Conservation (phyloP, 2,113 vertebrate species). For the Seriola quinqueradiata region DNA sequence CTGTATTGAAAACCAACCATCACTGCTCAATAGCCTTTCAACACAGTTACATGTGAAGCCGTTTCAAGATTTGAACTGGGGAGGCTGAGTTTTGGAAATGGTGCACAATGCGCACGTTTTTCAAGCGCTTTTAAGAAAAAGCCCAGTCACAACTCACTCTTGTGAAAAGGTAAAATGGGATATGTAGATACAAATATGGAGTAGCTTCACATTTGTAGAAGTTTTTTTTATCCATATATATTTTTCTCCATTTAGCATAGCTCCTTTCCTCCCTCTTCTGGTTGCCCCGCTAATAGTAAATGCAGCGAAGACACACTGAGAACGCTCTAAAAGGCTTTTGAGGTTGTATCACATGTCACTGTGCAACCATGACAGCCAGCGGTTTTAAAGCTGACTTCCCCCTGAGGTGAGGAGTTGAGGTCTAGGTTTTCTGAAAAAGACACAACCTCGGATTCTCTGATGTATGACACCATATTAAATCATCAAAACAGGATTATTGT, state of each 20-base stretch:
- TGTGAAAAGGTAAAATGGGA: slow-evolving; percentile 28
- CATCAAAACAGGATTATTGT: background rate
- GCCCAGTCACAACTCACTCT: background rate
- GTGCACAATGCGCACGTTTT: background rate
- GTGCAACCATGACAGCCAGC: slow-evolving; percentile 50
- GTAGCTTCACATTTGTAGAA: slow-evolving; percentile 15
- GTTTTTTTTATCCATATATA: slow-evolving; percentile 1
- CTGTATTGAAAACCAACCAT: slow-evolving; percentile 57
- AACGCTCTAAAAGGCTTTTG: slow-evolving; percentile 60
- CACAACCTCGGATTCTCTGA: slow-evolving; percentile 23
- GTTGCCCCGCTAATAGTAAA: slow-evolving; percentile 39
- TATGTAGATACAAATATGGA: slow-evolving; percentile 27
- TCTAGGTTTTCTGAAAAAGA: slow-evolving; percentile 33
- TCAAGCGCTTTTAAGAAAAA: slow-evolving; percentile 16
- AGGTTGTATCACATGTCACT: slow-evolving; percentile 59
- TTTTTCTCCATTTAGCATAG: slow-evolving; percentile 34
- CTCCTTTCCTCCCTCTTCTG: slow-evolving; percentile 24
- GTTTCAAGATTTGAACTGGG: slow-evolving; percentile 34
- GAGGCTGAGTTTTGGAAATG: slow-evolving; percentile 29
- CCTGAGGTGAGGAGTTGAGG: slow-evolving; percentile 50
- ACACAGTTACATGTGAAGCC: slow-evolving; percentile 29
- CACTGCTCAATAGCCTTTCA: slow-evolving; percentile 52
- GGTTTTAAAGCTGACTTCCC: slow-evolving; percentile 59
- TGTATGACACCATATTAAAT: slow-evolving; percentile 43
- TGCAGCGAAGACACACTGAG: slow-evolving; percentile 35